These are phyloP conservation scores for Ginglymostoma cirratum DNA, from an alignment of 2,113 vertebrate species.

Conservation along the genomic window DNA sequence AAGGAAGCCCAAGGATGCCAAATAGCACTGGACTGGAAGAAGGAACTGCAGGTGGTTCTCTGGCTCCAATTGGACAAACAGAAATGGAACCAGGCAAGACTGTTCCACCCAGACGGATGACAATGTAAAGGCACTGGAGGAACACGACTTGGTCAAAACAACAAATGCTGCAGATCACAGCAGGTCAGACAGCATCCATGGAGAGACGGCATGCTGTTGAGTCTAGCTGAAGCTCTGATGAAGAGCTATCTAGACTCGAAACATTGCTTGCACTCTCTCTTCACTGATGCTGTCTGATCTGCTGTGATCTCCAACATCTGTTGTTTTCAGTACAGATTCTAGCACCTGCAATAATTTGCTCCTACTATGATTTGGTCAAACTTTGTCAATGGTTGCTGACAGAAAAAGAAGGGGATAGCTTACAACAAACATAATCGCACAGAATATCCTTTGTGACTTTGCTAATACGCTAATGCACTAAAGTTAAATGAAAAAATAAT, in stretches of 20 bases:
- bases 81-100: background rate
- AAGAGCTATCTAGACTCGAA: no score
- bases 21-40: background rate
- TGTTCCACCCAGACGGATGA: background rate
- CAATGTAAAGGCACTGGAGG: background rate
- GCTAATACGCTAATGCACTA: background rate
- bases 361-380: background rate
- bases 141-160: background rate
- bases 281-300: no score
- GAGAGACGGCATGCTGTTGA: no score
- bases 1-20: background rate
- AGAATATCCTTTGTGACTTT: background rate
- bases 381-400: background rate
- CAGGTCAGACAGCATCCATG: no score
- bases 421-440: background rate
- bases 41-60: background rate
- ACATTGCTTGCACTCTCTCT: no score
- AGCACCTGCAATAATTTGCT: no score
- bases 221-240: no score
- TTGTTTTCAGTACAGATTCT: no score
- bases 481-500: background rate
- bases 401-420: background rate
- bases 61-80: background rate
- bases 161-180: no score
- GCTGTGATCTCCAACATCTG: no score